Percentiles rank a stretch among this genome's conserved stretches.
These are phyloP conservation scores for Leptinotarsa juncta DNA, from an alignment of 2,888 invertebrate species.

Conservation along the genomic window DNA sequence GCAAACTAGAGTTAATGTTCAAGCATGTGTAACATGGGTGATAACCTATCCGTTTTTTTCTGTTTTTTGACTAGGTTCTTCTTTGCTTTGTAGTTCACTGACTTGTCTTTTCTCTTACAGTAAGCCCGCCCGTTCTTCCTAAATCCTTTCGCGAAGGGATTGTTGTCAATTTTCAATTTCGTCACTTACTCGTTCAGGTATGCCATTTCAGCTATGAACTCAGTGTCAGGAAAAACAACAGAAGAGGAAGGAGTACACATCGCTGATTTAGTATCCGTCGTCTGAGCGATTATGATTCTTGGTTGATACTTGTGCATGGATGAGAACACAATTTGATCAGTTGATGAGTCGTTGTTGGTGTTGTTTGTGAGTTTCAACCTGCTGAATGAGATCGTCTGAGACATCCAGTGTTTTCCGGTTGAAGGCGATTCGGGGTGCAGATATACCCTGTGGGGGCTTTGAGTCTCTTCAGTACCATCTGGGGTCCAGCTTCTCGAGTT, in stretches of 20 bases:
- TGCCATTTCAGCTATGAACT: conserved; percentile 97
- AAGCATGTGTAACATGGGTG: neutral
- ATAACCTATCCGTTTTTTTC: neutral
- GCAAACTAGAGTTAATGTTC: too few species aligned
- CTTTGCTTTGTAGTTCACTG: conserved; percentile 36
- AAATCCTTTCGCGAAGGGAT: conserved; percentile 95
- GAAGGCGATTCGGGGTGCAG: conserved; percentile 91
- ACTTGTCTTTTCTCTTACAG: conserved; percentile 72
- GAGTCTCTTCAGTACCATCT: conserved; percentile 85
- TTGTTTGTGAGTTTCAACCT: conserved; percentile 92
- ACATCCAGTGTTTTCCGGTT: conserved; percentile 88
- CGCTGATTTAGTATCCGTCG: conserved; percentile 76
- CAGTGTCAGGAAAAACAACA: conserved; percentile 82
- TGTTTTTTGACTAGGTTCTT: conserved; percentile 22
- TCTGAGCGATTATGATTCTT: conserved; percentile 86
- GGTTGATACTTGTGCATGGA: conserved; percentile 99
- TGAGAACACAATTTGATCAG: conserved; percentile 86
- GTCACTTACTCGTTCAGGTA: conserved; percentile 93
- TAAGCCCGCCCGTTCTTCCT: conserved; percentile 85
- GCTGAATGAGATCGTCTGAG: conserved; percentile 76
- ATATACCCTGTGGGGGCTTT: conserved; percentile 80
- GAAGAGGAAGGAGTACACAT: conserved; percentile 78
- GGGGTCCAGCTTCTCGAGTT: conserved; percentile 86
- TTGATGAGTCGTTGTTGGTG: conserved; percentile 76
- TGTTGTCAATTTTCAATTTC: conserved; percentile 90